Evolutionary conservation across 2,888 invertebrate genomes (phyloP).

Genomic region (Epinotia demarniana): DNA sequence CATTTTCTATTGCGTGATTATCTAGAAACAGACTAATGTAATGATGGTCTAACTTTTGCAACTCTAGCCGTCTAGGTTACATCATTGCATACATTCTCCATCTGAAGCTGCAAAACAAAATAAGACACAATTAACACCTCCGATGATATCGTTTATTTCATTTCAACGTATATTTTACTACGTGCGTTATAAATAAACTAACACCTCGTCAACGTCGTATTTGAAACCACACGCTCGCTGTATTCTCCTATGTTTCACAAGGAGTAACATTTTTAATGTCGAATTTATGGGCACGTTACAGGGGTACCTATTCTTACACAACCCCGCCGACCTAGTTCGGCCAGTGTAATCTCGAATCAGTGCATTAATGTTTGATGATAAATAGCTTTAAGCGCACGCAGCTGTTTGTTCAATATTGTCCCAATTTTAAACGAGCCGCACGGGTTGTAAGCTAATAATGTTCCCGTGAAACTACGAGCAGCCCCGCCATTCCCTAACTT

Average conservation of each 20-base stretch:
- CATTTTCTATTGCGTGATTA: too few relatives aligned
- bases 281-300: conserved; percentile 63
- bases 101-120: conserved; percentile 45
- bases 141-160: neutral
- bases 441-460: neutral
- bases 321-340: conserved; percentile 69
- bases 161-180: neutral
- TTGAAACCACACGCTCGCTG: conserved; percentile 15
- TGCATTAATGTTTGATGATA: conserved; percentile 65
- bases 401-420: conserved; percentile 55
- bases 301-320: conserved; percentile 68
- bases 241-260: conserved; percentile 37
- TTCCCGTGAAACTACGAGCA: neutral
- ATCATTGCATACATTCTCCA: neutral
- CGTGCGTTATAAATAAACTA: conserved; percentile 12
- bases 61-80: too few relatives aligned
- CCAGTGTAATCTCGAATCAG: conserved; percentile 65
- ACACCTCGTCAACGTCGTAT: neutral
- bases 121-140: neutral
- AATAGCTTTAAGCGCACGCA: conserved; percentile 52
- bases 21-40: too few relatives aligned
- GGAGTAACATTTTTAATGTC: conserved; percentile 57
- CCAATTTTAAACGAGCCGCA: conserved; percentile 49
- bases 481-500: too few relatives aligned
- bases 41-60: too few relatives aligned